phyloP scores from a whole-genome alignment of 2,113 vertebrate species.

The Lepidothrix coronata region DNA sequence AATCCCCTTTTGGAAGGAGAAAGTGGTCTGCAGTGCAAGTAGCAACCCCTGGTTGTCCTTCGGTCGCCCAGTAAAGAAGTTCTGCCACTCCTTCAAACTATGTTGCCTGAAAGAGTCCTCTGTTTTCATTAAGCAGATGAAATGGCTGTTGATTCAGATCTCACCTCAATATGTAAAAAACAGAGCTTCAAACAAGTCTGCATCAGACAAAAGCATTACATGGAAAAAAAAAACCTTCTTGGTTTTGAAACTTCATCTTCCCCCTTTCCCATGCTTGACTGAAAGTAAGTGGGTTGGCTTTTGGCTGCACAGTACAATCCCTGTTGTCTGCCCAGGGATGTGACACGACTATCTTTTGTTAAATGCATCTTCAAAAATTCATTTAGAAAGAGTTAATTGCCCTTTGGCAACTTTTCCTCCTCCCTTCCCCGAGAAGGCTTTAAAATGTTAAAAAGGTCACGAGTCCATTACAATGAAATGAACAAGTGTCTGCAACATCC shows the following conservation, averaged over 20 bases:
- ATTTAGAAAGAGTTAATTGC: constrained; percentile 65
- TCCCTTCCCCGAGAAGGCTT: constrained; percentile 44
- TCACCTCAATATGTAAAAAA: background rate
- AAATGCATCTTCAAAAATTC: constrained; percentile 48
- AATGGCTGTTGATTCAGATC: background rate
- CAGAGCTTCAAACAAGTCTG: background rate
- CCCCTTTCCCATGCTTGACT: constrained; percentile 28
- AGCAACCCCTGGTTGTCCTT: background rate
- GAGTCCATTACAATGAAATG: background rate
- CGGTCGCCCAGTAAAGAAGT: background rate
- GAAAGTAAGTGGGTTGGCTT: constrained; percentile 31
- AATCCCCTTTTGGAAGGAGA: background rate
- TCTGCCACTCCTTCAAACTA: background rate
- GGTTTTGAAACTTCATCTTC: constrained; percentile 8
- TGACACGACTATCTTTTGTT: constrained; percentile 5
- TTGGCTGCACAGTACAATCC: constrained; percentile 28
- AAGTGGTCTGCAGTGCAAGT: background rate
- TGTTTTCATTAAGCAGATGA: background rate
- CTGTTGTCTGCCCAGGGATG: constrained; percentile 42
- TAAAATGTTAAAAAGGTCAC: constrained; percentile 23
- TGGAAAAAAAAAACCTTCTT: background rate
- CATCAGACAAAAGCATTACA: background rate
- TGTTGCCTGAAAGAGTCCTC: background rate
- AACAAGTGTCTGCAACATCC: constrained; percentile 29
- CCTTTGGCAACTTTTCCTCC: constrained; percentile 37